Conservation (phyloP, 2,797 vertebrate genomes). For the Picus viridis region DNA sequence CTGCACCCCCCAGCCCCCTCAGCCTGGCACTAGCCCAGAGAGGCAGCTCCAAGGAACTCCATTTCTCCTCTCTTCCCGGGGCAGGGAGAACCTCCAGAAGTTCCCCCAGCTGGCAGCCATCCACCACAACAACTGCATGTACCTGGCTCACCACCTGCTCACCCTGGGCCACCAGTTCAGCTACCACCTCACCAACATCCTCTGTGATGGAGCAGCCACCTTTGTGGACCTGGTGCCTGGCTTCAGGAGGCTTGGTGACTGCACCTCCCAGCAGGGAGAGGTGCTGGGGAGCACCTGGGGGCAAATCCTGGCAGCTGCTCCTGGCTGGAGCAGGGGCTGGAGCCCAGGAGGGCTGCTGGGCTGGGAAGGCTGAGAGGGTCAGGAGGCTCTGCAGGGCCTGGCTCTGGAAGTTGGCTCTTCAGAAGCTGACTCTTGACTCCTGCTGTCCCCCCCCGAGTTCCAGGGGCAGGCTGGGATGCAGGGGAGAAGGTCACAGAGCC, state of each 20-base stretch:
- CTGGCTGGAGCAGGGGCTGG: rapidly evolving
- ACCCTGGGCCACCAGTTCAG: conserved; percentile 94
- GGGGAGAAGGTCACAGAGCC: not conserved
- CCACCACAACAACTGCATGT: conserved; percentile 99
- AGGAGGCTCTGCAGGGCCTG: not conserved
- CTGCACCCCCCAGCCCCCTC: no score
- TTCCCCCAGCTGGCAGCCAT: conserved; percentile 95
- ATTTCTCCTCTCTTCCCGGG: not conserved
- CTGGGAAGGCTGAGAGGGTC: no score
- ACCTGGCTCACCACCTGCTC: conserved; percentile 93
- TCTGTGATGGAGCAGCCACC: conserved; percentile 84
- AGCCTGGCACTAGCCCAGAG: rapidly evolving
- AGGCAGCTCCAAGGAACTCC: not conserved
- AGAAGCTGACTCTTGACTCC: rapidly evolving
- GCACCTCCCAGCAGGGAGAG: not conserved
- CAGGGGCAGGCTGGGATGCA: not conserved
- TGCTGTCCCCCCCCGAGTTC: not conserved
- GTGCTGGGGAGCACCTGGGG: rapidly evolving
- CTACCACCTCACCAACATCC: conserved; percentile 80
- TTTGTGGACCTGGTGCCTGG: conserved; percentile 95
- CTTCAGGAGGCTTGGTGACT: conserved; percentile 91
- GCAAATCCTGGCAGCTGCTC: not conserved
- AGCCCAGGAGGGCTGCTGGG: rapidly evolving
- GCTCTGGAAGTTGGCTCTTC: not conserved
- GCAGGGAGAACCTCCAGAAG: conserved; percentile 93